Conservation (phyloP, 2,888 invertebrate genomes). For the Melikaiella ostensackeni region DNA sequence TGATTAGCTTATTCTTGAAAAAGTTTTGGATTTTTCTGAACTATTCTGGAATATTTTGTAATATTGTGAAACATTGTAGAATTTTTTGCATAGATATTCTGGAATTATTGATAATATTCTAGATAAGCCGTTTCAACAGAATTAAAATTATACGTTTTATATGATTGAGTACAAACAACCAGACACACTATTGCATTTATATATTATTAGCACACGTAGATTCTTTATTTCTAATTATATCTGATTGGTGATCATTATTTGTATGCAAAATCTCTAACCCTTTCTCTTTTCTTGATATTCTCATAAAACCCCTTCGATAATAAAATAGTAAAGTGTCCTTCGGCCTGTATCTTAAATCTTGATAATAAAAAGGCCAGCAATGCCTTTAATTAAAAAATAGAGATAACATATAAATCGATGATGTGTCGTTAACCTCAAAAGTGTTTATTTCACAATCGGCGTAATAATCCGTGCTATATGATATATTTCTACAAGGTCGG, state of each 20-base stretch:
- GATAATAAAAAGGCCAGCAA: constrained; percentile 14
- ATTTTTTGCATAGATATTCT: too few relatives aligned
- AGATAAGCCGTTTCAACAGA: too few relatives aligned
- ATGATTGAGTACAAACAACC: too few relatives aligned
- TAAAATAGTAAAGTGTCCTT: not conserved
- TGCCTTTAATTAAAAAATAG: constrained; percentile 15
- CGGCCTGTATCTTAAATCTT: constrained; percentile 9
- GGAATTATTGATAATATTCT: too few relatives aligned
- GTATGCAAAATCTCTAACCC: not conserved
- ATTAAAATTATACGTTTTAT: too few relatives aligned
- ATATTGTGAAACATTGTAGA: too few relatives aligned
- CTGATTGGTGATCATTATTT: not conserved
- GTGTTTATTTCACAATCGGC: constrained; percentile 29
- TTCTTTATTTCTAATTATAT: not conserved
- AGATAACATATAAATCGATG: constrained; percentile 19
- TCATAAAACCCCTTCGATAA: constrained; percentile 7
- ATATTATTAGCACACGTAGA: too few relatives aligned
- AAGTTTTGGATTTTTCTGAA: too few relatives aligned
- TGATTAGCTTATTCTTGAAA: too few relatives aligned
- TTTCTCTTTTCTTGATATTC: constrained; percentile 25
- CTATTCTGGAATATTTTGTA: too few relatives aligned
- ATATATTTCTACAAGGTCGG: constrained; percentile 32
- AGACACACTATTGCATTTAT: too few relatives aligned
- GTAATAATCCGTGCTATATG: constrained; percentile 9
- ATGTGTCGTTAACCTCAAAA: constrained; percentile 34